Evolutionary conservation across 2,888 invertebrate genomes (phyloP), one percentile per base, ranked within the genome.

Genomic region (Lasius fuliginosus): DNA sequence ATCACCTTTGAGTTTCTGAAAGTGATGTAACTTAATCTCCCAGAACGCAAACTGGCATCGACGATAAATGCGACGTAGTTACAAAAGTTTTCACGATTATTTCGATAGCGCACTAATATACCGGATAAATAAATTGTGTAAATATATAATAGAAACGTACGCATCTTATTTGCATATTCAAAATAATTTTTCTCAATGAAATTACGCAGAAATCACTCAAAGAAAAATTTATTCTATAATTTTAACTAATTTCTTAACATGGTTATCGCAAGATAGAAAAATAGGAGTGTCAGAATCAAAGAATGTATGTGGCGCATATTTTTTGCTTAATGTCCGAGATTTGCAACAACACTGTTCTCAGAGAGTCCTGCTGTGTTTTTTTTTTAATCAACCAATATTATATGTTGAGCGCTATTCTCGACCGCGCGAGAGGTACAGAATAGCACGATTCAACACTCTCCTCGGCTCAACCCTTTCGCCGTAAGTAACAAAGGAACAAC

Each of bases 401-500:
- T 23, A 56, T 4, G 53, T 18, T 6, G 53, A 36, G 12, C 30
- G 77, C 4, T 23, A 42, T 81, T 60, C 23, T 71, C 71, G 49
- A 12, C 40, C n/a, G 71, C n/a, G 46, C 11, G 60, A 46, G 15
- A 71, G 60, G 23, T 46, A 46, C 36, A 36, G 60, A 81, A 36
- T 23, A 30, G 23, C 8, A 23, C 60, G 60, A 81, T 71, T 81
- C 60, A 60, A 27, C 71, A 18, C 46, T 46, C 46, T 62, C 30
- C 42, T 46, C 75, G 69, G 53, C 60, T 71, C 90, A 89, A 90
- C 90, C 90, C 90, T 75, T 88, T 86, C 87, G 79, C 36, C 36
- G 62, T 69, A 27, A 58, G 64, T 64, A 85, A 88, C 87, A 88
- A 86, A 86, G 86, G 87, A 81, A 71, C 71, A 81, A 81, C 87